Conservation (phyloP, 2,888 invertebrate genomes). For the Romanomermis culicivorax region DNA sequence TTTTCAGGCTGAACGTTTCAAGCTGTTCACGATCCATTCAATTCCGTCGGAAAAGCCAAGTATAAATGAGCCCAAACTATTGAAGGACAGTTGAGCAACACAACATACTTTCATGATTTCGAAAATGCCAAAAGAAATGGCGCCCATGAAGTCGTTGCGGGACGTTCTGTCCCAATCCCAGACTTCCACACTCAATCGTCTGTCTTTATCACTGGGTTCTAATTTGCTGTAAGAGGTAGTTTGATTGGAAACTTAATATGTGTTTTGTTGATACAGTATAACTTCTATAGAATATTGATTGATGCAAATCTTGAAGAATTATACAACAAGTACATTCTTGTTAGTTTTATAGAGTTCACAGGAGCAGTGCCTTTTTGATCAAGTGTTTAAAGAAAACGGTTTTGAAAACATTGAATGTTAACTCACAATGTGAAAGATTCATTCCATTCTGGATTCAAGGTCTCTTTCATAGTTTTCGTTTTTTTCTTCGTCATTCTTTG, state of each 20-base stretch:
- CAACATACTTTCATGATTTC: conserved; percentile 41
- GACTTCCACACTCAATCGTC: conserved; percentile 74
- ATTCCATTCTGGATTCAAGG: conserved; percentile 90
- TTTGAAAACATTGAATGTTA: background rate
- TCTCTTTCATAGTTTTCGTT: conserved; percentile 85
- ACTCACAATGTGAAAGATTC: conserved; percentile 69
- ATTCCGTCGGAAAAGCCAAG: too few species aligned
- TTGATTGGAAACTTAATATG: too few species aligned
- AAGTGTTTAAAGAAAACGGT: too few species aligned
- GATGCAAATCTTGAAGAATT: background rate
- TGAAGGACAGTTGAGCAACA: too few species aligned
- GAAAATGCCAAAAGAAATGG: conserved; percentile 88
- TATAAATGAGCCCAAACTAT: too few species aligned
- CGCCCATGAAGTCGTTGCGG: conserved; percentile 98
- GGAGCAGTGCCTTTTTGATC: too few species aligned
- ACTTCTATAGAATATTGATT: too few species aligned
- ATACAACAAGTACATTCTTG: too few species aligned
- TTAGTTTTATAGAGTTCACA: too few species aligned
- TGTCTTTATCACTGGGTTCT: conserved; percentile 80
- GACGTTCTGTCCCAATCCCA: conserved; percentile 99
- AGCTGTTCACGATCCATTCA: too few species aligned
- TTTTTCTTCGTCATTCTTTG: conserved; percentile 50
- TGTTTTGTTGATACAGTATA: too few species aligned
- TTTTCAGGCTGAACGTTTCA: too few species aligned
- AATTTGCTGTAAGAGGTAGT: conserved; percentile 50